Percentiles rank a stretch among this genome's conserved stretches.
These are phyloP conservation scores for Malurus alboscapulatus DNA, from an alignment of 2,113 vertebrate species.

Conservation along the genomic window DNA sequence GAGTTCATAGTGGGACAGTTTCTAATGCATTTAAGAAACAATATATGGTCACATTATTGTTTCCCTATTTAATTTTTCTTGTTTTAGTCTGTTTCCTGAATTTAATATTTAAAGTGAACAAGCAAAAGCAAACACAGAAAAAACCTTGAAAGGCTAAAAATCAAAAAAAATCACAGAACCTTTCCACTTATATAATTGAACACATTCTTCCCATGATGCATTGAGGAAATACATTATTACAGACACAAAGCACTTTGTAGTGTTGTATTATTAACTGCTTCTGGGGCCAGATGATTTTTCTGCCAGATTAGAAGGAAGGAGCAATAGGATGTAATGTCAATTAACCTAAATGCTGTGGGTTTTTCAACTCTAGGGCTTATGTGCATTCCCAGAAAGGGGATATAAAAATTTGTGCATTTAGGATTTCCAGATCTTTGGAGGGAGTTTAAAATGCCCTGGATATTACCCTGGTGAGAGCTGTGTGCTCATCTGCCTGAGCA, in stretches of 20 bases:
- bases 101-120: constrained; percentile 20
- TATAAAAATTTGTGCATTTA: background rate
- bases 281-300: background rate
- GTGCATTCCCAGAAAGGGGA: background rate
- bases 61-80: background rate
- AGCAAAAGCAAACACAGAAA: background rate
- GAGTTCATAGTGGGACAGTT: background rate
- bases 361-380: background rate
- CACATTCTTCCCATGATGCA: background rate
- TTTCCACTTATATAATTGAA: background rate
- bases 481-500: background rate
- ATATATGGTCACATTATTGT: background rate
- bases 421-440: background rate
- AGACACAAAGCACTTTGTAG: constrained; percentile 9
- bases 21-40: background rate
- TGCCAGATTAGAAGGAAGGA: background rate
- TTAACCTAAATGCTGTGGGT: background rate
- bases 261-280: constrained; percentile 36
- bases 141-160: background rate
- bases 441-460: background rate
- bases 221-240: background rate
- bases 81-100: background rate
- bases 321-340: background rate
- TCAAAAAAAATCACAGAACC: background rate
- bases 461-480: background rate